Evolutionary conservation across 2,113 vertebrate genomes (phyloP), one percentile per base, ranked within the genome.

Genomic region (Puntigrus tetrazona): DNA sequence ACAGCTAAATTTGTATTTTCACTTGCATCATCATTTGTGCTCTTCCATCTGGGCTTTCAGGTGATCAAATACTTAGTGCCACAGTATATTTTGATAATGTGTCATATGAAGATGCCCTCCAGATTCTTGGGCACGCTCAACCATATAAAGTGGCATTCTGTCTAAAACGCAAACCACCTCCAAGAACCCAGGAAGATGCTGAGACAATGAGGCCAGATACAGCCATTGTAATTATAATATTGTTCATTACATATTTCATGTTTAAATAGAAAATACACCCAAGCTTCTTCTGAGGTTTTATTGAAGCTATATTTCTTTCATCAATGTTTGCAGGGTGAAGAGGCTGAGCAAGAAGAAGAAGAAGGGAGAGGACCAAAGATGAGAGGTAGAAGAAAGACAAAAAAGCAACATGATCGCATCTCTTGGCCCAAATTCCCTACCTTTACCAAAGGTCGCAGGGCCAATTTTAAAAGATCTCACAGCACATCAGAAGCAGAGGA

Each of bases 71-170:
- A 80, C 93, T 99, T 89, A 99, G 97, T 38, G 94, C 98, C 25
- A 99, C 97, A 8, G 91, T 99, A 78, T 99, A 97, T 93, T 99
- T 99, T 0, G 97, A 99, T 88, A 92, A 97, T 83, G 94, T 99
- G 61, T 94, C 95, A 59, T 98, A 98, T 7, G 97, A 98, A 93
- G 98, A 99, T 55, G 98, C 97, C 9, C 94, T 99, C 80, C 97
- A 97, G 88, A 99, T 99, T 88, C 93, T 99, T 25, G 96, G 97
- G 13, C 96, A 97, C 85, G 96, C 97, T 0, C 97, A 98, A 82
- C 95, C 96, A 0, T 99, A 97, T 90, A 97, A 93, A 93, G 92
- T 98, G 76, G 97, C 97, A 34, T 96, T 99, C 85, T 95, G 94
- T 89, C 86, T 99, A 87, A 97, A 93, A 88, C 96, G 97, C 87